Evolutionary conservation across 2,888 invertebrate species (phyloP).

Genomic region (Isotomurus palustris): DNA sequence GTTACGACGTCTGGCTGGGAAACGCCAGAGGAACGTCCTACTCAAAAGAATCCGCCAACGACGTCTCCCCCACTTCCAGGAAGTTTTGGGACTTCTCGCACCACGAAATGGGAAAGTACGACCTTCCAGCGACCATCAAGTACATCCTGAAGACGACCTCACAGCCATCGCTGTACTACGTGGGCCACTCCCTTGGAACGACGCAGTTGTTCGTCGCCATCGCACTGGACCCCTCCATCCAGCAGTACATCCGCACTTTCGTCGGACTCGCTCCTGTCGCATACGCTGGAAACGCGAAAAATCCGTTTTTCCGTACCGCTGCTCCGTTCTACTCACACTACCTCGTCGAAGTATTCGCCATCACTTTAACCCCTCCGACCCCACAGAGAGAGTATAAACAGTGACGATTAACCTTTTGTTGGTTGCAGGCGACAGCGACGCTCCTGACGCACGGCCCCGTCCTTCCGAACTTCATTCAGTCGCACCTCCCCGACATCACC

Average conservation of each 20-base stretch:
- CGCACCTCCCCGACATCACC: too few relatives aligned
- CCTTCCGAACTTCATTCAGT: too few relatives aligned
- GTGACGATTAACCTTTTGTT: too few relatives aligned
- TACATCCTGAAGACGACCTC: neutral
- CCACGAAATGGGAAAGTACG: constrained; percentile 13
- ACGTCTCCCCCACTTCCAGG: neutral
- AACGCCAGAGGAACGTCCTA: constrained; percentile 7
- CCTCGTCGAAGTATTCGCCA: neutral
- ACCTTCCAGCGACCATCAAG: constrained; percentile 5
- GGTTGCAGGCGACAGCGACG: too few relatives aligned
- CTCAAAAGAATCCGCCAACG: neutral
- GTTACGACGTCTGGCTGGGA: constrained; percentile 9
- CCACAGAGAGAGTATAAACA: too few relatives aligned
- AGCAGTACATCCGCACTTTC: neutral
- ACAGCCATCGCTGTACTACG: neutral
- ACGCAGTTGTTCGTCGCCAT: constrained; percentile 6
- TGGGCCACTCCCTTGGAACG: constrained; percentile 11
- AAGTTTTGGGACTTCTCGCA: neutral
- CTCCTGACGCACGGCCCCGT: too few relatives aligned
- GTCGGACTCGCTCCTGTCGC: constrained; percentile 8
- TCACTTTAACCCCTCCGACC: too few relatives aligned
- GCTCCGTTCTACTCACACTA: neutral
- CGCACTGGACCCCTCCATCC: neutral
- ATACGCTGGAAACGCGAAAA: constrained; percentile 3
- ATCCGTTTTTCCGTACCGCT: neutral